These are phyloP conservation scores for Micrastur ruficollis DNA, from an alignment of 2,797 vertebrate species.

Conservation along the genomic window DNA sequence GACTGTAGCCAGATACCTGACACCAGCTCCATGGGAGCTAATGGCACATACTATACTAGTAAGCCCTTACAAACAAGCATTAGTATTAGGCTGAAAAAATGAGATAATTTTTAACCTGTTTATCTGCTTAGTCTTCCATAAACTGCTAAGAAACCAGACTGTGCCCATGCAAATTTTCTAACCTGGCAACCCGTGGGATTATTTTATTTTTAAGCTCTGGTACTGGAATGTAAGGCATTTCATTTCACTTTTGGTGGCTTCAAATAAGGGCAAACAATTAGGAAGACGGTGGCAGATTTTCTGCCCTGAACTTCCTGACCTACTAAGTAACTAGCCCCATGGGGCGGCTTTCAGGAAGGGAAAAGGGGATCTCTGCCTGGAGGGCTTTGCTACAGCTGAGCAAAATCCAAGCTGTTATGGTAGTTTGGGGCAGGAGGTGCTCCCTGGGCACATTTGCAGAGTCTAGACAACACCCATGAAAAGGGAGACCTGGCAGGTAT, in stretches of 20 bases:
- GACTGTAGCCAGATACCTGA: not conserved
- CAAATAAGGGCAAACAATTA: not conserved
- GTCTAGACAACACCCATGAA: not conserved
- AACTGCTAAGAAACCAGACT: not conserved
- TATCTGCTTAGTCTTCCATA: not conserved
- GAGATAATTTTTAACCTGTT: not conserved
- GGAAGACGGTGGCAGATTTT: not conserved
- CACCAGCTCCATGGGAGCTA: not conserved
- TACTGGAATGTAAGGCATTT: not conserved
- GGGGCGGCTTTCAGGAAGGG: not conserved
- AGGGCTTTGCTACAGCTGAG: not conserved
- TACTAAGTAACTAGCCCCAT: not conserved
- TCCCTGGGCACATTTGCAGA: not conserved
- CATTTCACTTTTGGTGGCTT: not conserved
- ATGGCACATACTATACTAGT: accelerated
- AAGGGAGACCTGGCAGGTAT: not conserved
- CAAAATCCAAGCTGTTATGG: not conserved
- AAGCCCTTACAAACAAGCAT: not conserved
- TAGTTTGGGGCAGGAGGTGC: not conserved
- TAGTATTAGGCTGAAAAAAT: not conserved
- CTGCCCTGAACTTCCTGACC: not conserved
- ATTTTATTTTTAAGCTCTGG: not conserved
- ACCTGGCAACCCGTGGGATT: not conserved
- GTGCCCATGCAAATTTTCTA: not conserved
- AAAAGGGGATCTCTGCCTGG: not conserved